phyloP scores from a whole-genome alignment of 1,140 invertebrate genomes.

The Anadara kagoshimensis region DNA sequence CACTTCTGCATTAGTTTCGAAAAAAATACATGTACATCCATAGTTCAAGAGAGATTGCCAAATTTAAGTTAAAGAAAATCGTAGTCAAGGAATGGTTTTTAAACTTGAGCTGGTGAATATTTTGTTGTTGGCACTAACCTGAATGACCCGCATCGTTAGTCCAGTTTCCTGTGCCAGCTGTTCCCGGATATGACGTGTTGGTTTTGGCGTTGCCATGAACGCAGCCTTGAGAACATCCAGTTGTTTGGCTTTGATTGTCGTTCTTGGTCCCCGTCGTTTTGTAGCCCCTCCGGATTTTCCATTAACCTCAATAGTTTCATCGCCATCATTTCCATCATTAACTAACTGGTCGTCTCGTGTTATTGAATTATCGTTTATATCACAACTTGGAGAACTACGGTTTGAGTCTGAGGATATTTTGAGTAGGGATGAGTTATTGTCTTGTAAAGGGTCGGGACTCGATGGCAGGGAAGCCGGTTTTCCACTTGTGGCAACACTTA shows the following conservation, averaged over 20 bases:
- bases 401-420: conserved; percentile 43
- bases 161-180: conserved; percentile 99
- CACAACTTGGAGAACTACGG: conserved; percentile 44
- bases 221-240: conserved; percentile 83
- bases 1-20: no score
- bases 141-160: conserved; percentile 99
- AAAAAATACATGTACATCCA: no score
- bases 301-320: conserved; percentile 46
- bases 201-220: conserved; percentile 98
- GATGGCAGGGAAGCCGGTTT: conserved; percentile 41
- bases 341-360: conserved; percentile 34
- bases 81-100: no score
- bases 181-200: conserved; percentile 98
- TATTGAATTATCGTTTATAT: conserved; percentile 43
- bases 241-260: conserved; percentile 98
- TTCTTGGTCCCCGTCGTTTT: conserved; percentile 95
- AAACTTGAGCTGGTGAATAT: no score
- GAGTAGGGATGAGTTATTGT: conserved; percentile 45
- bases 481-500: conserved; percentile 28
- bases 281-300: conserved; percentile 77
- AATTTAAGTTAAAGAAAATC: no score
- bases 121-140: conserved; percentile 83
- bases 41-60: no score
- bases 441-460: conserved; percentile 52
- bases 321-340: conserved; percentile 37